Evolutionary conservation across 2,888 invertebrate genomes (phyloP).

Genomic region (Dendrolimus houi): DNA sequence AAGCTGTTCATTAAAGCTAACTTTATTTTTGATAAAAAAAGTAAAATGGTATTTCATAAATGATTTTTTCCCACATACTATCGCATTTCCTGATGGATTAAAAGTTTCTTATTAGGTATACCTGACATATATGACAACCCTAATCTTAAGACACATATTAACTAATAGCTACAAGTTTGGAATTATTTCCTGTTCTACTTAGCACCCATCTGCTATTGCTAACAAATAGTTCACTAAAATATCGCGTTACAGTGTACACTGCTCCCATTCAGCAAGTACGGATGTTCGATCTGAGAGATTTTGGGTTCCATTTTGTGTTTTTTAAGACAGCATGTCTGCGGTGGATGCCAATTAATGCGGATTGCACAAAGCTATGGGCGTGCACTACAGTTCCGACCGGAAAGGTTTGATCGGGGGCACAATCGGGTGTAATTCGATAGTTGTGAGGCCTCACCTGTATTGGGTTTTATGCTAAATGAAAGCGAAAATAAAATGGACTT

Average conservation of each 20-base stretch:
- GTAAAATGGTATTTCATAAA: no score
- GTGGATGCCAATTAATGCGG: conserved; percentile 65
- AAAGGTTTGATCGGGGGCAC: conserved; percentile 57
- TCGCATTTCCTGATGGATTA: no score
- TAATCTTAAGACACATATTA: no score
- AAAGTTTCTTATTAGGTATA: no score
- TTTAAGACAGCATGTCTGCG: conserved; percentile 47
- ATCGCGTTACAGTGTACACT: conserved; percentile 55
- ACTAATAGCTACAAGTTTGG: conserved; percentile 51
- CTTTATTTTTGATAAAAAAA: no score
- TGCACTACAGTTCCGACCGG: conserved; percentile 69
- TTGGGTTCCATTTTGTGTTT: conserved; percentile 47
- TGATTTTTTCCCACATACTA: no score
- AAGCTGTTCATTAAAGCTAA: no score
- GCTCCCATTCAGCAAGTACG: conserved; percentile 33
- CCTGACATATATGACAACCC: no score
- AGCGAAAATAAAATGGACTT: not conserved
- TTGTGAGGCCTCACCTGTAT: conserved; percentile 58
- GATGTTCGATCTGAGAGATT: conserved; percentile 55
- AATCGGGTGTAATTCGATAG: conserved; percentile 54
- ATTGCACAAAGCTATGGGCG: conserved; percentile 59
- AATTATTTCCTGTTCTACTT: conserved; percentile 57
- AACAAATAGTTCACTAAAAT: conserved; percentile 67
- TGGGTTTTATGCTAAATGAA: conserved; percentile 5
- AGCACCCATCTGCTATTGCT: conserved; percentile 59